Conservation (phyloP, 1,140 invertebrate genomes). For the Apocrypta bakeri region DNA sequence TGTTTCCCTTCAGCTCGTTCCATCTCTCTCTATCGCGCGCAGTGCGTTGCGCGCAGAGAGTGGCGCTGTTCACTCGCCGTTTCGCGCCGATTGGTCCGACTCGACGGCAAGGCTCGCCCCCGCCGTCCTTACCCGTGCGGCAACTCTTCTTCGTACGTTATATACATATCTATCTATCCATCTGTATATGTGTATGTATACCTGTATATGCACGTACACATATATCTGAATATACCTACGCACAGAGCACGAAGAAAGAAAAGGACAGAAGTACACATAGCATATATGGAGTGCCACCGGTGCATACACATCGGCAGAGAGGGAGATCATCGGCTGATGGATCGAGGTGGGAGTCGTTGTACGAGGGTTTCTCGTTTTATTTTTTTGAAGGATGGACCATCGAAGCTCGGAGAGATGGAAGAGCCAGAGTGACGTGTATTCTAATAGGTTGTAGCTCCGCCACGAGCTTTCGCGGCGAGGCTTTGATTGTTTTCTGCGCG, state of each 20-base stretch:
- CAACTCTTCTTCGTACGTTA: too few species aligned
- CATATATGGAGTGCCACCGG: too few species aligned
- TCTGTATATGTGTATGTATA: too few species aligned
- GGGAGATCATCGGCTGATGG: slow-evolving; percentile 57
- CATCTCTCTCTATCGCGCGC: slow-evolving; percentile 26
- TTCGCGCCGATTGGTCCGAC: slow-evolving; percentile 43
- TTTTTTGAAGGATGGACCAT: slow-evolving; percentile 28
- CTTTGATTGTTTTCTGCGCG: slow-evolving; percentile 45
- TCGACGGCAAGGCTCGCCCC: slow-evolving; percentile 41
- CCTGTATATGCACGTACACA: neutral
- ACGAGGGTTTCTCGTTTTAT: slow-evolving; percentile 22
- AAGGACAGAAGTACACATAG: too few species aligned
- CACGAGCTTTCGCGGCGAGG: slow-evolving; percentile 41
- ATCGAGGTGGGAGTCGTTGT: slow-evolving; percentile 39
- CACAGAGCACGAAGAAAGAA: too few species aligned
- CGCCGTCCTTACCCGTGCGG: neutral
- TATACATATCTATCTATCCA: too few species aligned
- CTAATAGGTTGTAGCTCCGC: slow-evolving; percentile 57
- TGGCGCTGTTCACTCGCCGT: slow-evolving; percentile 19
- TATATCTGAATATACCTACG: too few species aligned
- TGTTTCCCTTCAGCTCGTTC: neutral
- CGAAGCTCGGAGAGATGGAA: slow-evolving; percentile 24
- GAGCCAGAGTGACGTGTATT: slow-evolving; percentile 59
- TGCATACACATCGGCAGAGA: too few species aligned
- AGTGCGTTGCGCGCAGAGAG: slow-evolving; percentile 3